phyloP scores from a whole-genome alignment of 2,113 vertebrate genomes.

The Riparia riparia region DNA sequence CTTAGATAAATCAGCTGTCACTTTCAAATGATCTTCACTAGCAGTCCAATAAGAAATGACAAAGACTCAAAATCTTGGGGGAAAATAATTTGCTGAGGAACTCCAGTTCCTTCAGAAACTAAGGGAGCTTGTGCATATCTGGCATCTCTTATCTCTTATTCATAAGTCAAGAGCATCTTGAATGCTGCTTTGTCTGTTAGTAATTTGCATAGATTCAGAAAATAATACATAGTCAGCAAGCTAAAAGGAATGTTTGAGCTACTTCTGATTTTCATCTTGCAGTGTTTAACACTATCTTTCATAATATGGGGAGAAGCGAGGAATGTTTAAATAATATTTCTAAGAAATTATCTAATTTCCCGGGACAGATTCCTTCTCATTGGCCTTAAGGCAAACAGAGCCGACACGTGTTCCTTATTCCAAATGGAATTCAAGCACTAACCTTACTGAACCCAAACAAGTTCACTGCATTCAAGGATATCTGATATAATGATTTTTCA shows the following conservation, averaged over 20 bases:
- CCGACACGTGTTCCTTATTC: background rate
- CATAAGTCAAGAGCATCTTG: conserved; percentile 21
- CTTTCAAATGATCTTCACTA: background rate
- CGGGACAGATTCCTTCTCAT: background rate
- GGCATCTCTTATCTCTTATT: background rate
- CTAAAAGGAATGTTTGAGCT: background rate
- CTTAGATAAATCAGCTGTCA: background rate
- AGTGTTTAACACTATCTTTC: background rate
- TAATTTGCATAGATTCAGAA: conserved; percentile 29
- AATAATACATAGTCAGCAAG: background rate
- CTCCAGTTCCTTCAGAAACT: background rate
- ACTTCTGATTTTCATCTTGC: conserved; percentile 31
- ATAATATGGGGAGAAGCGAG: background rate
- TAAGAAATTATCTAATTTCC: conserved; percentile 21
- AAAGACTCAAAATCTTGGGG: background rate
- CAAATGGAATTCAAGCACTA: background rate
- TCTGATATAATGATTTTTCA: background rate
- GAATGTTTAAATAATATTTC: background rate
- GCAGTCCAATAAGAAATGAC: background rate
- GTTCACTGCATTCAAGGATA: background rate
- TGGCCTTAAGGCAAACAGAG: background rate
- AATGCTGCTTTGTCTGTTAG: background rate
- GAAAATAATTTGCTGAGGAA: background rate
- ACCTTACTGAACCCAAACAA: background rate
- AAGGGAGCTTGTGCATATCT: background rate